Evolutionary conservation across 1,140 invertebrate species (phyloP).

Genomic region (Thaumatotibia leucotreta): DNA sequence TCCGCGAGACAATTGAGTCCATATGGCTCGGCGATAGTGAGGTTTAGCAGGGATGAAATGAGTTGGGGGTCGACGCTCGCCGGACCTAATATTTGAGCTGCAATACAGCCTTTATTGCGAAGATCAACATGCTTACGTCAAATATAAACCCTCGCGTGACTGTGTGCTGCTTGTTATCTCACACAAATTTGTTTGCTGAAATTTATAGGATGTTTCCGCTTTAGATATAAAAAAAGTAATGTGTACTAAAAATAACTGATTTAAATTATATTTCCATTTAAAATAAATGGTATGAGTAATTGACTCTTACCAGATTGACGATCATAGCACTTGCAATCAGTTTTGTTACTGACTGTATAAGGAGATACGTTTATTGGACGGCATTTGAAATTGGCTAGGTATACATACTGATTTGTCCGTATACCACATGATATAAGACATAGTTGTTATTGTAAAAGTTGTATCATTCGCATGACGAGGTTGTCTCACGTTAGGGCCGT

Average conservation of each 20-base stretch:
- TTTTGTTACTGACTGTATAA: too few species aligned
- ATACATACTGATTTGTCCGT: too few species aligned
- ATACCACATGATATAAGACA: not conserved
- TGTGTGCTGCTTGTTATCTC: constrained; percentile 24
- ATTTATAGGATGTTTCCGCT: not conserved
- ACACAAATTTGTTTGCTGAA: constrained; percentile 20
- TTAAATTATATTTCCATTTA: too few species aligned
- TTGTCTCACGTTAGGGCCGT: constrained; percentile 28
- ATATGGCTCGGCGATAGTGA: constrained; percentile 45
- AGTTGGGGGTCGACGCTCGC: constrained; percentile 50
- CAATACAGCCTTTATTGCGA: constrained; percentile 61
- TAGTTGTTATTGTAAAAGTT: not conserved
- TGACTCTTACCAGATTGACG: too few species aligned
- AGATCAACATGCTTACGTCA: constrained; percentile 35
- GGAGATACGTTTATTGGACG: too few species aligned
- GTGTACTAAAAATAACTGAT: too few species aligned
- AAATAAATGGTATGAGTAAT: too few species aligned
- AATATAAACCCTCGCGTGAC: constrained; percentile 32
- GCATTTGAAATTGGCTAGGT: too few species aligned
- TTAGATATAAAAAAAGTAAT: not conserved
- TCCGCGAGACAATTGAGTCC: constrained; percentile 60
- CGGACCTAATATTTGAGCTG: constrained; percentile 60
- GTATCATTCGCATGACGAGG: constrained; percentile 5
- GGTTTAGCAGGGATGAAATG: constrained; percentile 63
- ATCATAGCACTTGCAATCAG: too few species aligned